Conservation (phyloP, 2,797 vertebrate genomes). For the Gouania willdenowi region DNA sequence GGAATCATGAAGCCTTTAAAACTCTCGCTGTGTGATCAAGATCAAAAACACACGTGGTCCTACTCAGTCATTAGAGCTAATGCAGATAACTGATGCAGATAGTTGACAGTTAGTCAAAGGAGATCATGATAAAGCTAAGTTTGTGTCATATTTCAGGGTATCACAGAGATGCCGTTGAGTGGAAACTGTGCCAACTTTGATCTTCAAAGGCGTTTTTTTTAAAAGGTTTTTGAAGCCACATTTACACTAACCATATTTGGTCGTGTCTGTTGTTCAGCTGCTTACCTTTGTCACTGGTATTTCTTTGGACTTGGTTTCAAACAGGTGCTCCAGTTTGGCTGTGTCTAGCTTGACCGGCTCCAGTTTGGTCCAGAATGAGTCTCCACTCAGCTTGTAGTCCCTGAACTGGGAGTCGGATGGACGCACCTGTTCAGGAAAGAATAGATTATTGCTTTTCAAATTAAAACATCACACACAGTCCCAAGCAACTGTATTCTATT, state of each 20-base stretch:
- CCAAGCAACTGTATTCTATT: no score
- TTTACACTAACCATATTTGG: no score
- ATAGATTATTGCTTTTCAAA: no score
- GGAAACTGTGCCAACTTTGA: no score
- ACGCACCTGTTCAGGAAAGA: conserved; percentile 82
- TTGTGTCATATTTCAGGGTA: no score
- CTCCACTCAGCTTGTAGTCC: conserved; percentile 81
- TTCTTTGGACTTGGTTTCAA: conserved; percentile 97
- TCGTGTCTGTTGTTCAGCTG: no score
- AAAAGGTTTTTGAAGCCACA: no score
- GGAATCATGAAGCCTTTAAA: conserved; percentile 26
- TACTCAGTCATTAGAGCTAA: conserved; percentile 12
- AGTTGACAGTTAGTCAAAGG: no score
- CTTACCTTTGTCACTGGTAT: conserved; percentile 91
- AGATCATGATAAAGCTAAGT: no score
- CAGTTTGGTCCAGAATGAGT: conserved; percentile 93
- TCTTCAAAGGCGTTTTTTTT: no score
- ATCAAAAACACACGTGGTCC: conserved; percentile 20
- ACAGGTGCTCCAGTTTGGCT: conserved; percentile 91
- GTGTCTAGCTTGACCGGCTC: conserved; percentile 92
- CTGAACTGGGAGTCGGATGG: conserved; percentile 84
- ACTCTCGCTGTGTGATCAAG: conserved; percentile 5
- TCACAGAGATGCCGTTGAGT: no score
- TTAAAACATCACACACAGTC: no score
- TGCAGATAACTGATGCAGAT: background rate